Conservation (phyloP, 2,113 vertebrate genomes). For the Trichechus manatus region DNA sequence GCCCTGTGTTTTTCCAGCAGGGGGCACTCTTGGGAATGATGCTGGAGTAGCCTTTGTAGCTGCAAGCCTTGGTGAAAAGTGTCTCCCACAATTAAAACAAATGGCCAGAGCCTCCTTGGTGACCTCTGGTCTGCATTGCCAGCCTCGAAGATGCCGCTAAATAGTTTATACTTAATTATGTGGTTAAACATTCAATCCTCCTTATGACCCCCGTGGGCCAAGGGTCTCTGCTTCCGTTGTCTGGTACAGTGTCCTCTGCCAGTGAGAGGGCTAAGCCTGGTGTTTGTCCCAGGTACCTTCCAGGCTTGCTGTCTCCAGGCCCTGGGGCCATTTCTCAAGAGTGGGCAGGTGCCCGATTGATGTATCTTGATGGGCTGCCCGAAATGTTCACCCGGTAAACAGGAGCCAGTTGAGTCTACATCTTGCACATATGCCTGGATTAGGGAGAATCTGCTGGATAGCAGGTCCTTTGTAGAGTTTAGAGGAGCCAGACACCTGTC, state of each 20-base stretch:
- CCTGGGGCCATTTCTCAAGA: not conserved
- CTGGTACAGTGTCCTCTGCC: not conserved
- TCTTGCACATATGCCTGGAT: not conserved
- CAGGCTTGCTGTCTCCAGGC: not conserved
- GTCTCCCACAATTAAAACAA: slow-evolving; percentile 63
- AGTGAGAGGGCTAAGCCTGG: too few species aligned
- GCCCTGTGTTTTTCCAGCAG: not conserved
- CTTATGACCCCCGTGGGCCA: slow-evolving; percentile 70
- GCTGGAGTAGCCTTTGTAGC: not conserved
- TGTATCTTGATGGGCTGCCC: not conserved
- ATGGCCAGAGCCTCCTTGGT: not conserved
- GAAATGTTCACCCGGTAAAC: not conserved
- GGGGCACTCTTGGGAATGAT: not conserved
- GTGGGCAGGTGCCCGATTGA: not conserved
- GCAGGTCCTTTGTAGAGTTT: not conserved
- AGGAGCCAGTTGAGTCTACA: not conserved
- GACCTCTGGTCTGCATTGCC: slow-evolving; percentile 70
- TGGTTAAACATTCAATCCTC: slow-evolving; percentile 75
- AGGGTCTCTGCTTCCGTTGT: slow-evolving; percentile 57
- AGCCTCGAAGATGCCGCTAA: slow-evolving; percentile 64
- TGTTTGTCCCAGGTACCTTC: not conserved
- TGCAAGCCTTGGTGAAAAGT: slow-evolving; percentile 59
- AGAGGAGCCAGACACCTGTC: not conserved
- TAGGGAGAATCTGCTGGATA: not conserved
- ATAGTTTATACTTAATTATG: slow-evolving; percentile 70